phyloP scores from a whole-genome alignment of 1,140 invertebrate species.

The Drosophila navojoa region DNA sequence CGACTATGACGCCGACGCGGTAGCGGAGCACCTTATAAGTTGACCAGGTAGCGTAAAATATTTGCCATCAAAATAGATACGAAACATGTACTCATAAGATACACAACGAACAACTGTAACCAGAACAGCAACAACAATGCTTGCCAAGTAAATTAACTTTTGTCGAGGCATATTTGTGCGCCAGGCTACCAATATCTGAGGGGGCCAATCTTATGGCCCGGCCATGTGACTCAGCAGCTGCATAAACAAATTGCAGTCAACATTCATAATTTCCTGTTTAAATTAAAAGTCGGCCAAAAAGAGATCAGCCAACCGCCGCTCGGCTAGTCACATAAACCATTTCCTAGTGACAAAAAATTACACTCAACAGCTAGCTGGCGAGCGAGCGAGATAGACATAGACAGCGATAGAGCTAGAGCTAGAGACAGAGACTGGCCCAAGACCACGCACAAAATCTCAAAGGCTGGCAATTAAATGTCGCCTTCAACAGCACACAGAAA shows the following conservation, averaged over 20 bases:
- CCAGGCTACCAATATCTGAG: constrained; percentile 23
- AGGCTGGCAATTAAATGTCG: constrained; percentile 75
- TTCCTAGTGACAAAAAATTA: constrained; percentile 81
- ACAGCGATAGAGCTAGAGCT: neutral
- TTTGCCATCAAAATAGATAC: constrained; percentile 78
- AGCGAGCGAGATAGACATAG: neutral
- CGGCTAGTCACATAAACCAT: constrained; percentile 76
- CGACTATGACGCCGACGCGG: constrained; percentile 32
- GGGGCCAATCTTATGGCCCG: constrained; percentile 55
- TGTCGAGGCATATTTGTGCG: constrained; percentile 58
- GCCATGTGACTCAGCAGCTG: constrained; percentile 71
- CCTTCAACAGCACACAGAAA: constrained; percentile 57
- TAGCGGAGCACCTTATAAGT: constrained; percentile 46
- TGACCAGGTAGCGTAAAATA: constrained; percentile 73
- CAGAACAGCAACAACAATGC: constrained; percentile 16
- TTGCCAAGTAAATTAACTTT: constrained; percentile 74
- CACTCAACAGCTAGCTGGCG: constrained; percentile 23
- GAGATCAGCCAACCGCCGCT: neutral
- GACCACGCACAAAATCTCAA: constrained; percentile 47
- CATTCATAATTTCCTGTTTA: constrained; percentile 83
- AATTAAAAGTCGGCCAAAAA: constrained; percentile 75
- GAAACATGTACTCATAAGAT: constrained; percentile 37
- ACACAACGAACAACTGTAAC: constrained; percentile 23
- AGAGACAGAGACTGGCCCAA: constrained; percentile 27
- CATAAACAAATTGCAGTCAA: constrained; percentile 82